Percentiles rank a stretch among this genome's conserved stretches.
These are phyloP conservation scores for Zaprionus ghesquierei DNA, from an alignment of 1,140 invertebrate genomes.

Conservation along the genomic window DNA sequence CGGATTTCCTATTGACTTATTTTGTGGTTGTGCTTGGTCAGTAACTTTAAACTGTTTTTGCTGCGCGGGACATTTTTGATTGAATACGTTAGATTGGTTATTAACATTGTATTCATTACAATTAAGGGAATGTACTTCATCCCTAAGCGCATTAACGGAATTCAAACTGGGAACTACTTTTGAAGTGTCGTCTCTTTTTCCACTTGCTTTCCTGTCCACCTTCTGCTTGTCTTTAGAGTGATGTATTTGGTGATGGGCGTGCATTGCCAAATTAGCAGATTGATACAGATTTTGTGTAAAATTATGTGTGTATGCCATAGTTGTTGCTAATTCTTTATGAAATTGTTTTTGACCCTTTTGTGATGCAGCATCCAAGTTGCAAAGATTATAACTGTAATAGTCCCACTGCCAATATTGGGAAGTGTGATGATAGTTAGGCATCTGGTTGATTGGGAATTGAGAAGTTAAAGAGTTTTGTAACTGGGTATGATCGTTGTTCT, in stretches of 20 bases:
- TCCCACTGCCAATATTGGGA: constrained; percentile 87
- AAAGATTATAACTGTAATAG: constrained; percentile 84
- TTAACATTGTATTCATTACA: constrained; percentile 63
- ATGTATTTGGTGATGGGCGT: constrained; percentile 74
- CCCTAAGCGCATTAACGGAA: constrained; percentile 29
- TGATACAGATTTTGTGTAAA: constrained; percentile 78
- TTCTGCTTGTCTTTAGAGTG: constrained; percentile 76
- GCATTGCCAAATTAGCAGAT: constrained; percentile 71
- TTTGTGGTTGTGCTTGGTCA: constrained; percentile 58
- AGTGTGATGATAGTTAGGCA: constrained; percentile 86
- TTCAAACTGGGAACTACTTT: constrained; percentile 40
- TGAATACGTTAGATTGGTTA: constrained; percentile 54
- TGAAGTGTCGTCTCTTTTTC: constrained; percentile 62
- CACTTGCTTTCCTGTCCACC: constrained; percentile 59
- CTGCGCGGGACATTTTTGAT: constrained; percentile 60
- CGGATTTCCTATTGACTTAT: constrained; percentile 52
- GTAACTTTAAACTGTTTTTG: constrained; percentile 51
- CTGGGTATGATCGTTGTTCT: constrained; percentile 69
- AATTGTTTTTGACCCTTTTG: constrained; percentile 81
- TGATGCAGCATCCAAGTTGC: constrained; percentile 83
- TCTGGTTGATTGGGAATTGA: constrained; percentile 85
- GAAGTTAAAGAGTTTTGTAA: constrained; percentile 81
- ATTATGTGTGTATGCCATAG: constrained; percentile 79
- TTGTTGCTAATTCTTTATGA: constrained; percentile 77
- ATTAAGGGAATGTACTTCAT: constrained; percentile 50